A percentile compares a stretch with the other conserved stretches of the same genome.
Conservation (phyloP, 1,140 invertebrate genomes). For the Laupala kohalensis region DNA sequence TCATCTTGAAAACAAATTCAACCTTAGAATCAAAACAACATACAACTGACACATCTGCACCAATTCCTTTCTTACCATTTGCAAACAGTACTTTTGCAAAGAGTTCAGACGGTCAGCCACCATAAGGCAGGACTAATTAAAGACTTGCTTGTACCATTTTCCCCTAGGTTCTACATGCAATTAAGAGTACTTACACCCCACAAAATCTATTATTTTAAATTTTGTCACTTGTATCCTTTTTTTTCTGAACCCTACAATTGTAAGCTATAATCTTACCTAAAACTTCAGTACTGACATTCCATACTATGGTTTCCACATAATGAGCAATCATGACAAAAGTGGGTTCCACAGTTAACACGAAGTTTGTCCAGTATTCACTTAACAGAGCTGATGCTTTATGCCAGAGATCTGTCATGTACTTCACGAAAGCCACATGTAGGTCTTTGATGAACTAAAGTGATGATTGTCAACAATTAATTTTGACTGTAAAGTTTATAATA, state of each 20-base stretch:
- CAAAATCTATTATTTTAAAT: too few relatives aligned
- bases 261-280: slow-evolving; percentile 23
- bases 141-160: too few relatives aligned
- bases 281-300: slow-evolving; percentile 56
- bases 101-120: too few relatives aligned
- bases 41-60: too few relatives aligned
- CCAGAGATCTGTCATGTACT: slow-evolving; percentile 60
- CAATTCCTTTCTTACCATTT: too few relatives aligned
- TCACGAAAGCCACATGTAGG: slow-evolving; percentile 58
- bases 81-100: too few relatives aligned
- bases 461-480: slow-evolving; percentile 9
- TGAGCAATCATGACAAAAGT: slow-evolving; percentile 59
- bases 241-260: not conserved
- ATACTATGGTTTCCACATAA: slow-evolving; percentile 55
- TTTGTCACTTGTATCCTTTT: not conserved
- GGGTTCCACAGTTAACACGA: slow-evolving; percentile 57
- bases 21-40: too few relatives aligned
- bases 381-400: slow-evolving; percentile 42
- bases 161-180: too few relatives aligned
- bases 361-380: slow-evolving; percentile 51
- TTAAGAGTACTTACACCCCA: too few relatives aligned
- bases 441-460: slow-evolving; percentile 47
- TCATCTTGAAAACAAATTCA: too few relatives aligned
- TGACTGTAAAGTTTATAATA: not conserved
- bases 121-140: too few relatives aligned